These are phyloP conservation scores for Grammatotria lemairii DNA, from an alignment of 2,113 vertebrate genomes.

Conservation along the genomic window DNA sequence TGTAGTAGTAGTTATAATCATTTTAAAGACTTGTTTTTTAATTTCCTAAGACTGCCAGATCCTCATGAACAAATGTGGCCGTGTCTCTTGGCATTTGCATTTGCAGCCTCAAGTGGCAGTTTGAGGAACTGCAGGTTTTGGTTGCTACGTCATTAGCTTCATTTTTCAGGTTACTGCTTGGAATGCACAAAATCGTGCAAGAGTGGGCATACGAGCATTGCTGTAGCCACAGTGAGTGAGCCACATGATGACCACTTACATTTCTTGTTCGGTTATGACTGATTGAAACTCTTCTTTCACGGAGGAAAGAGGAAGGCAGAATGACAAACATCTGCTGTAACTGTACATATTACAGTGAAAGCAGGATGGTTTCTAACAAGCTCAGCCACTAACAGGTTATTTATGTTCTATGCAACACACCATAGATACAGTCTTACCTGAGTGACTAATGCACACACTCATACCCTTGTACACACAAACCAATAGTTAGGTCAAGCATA, in stretches of 20 bases:
- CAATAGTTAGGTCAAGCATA: constrained; percentile 44
- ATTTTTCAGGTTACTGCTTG: not conserved
- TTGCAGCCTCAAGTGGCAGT: not conserved
- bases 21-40: not conserved
- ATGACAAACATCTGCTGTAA: not conserved
- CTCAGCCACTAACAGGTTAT: not conserved
- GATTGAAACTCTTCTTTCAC: not conserved
- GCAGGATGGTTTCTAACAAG: not conserved
- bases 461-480: not conserved
- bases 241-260: not conserved
- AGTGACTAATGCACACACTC: not conserved
- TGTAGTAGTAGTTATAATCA: not conserved
- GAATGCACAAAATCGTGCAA: not conserved
- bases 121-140: not conserved
- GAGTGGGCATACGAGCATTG: not conserved
- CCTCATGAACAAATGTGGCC: not conserved
- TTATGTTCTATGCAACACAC: not conserved
- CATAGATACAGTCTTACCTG: not conserved
- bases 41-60: not conserved
- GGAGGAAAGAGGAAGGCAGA: not conserved
- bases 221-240: not conserved
- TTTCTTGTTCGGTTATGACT: not conserved
- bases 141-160: not conserved
- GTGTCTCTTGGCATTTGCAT: not conserved
- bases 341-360: not conserved